phyloP scores from a whole-genome alignment of 2,113 vertebrate species.

The Pygathrix nemaeus region DNA sequence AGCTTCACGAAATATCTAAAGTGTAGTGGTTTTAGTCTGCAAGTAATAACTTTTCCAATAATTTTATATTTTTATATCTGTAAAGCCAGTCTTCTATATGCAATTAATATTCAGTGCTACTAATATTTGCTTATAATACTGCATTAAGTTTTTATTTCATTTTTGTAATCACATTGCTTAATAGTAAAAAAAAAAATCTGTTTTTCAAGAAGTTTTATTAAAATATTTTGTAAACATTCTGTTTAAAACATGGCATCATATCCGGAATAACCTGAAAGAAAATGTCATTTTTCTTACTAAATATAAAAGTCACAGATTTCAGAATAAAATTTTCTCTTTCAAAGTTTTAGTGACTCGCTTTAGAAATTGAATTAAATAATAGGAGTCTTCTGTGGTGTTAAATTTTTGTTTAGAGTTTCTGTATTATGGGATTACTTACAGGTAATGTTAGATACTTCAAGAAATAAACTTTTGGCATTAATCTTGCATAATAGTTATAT shows the following conservation, averaged over 20 bases:
- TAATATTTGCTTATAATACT: conserved; percentile 23
- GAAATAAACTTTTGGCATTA: conserved; percentile 75
- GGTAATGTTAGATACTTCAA: conserved; percentile 57
- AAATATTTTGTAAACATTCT: conserved; percentile 67
- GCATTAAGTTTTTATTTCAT: neutral
- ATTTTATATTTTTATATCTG: neutral
- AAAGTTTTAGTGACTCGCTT: conserved; percentile 19
- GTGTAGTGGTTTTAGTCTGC: neutral
- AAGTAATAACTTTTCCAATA: conserved; percentile 7
- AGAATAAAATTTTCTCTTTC: neutral
- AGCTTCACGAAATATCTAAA: neutral
- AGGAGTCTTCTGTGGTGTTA: neutral
- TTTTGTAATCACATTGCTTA: conserved; percentile 1
- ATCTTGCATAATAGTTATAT: conserved; percentile 79
- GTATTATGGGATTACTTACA: conserved; percentile 52
- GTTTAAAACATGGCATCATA: neutral
- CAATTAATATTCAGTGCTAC: neutral
- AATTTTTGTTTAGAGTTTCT: conserved; percentile 44
- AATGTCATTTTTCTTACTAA: conserved; percentile 56
- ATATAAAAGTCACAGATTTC: conserved; percentile 48
- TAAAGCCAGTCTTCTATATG: neutral
- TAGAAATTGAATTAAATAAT: conserved; percentile 34
- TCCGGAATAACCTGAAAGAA: conserved; percentile 64
- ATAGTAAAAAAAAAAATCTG: neutral
- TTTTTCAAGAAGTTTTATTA: conserved; percentile 54